Evolutionary conservation across 2,888 invertebrate species (phyloP), one percentile per base, ranked within the genome.

Genomic region (Hedychridium roseum): DNA sequence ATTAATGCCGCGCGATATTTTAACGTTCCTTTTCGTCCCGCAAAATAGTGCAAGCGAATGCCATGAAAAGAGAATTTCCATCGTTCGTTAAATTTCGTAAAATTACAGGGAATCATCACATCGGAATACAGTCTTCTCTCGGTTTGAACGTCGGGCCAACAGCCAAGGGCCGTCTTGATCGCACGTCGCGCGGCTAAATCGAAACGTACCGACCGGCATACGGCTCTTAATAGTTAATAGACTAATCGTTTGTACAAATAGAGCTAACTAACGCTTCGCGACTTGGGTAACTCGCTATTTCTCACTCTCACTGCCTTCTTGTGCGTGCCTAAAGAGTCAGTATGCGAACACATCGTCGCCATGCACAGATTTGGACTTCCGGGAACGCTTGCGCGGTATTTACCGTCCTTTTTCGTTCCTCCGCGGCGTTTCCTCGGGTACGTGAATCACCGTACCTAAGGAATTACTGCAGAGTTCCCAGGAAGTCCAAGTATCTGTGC

Each of bases 401-500:
- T n/a, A n/a, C n/a, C n/a, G n/a, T n/a, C n/a, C n/a, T n/a, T n/a
- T n/a, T n/a, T n/a, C n/a, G n/a, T n/a, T n/a, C n/a, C n/a, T n/a
- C n/a, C n/a, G n/a, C n/a, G n/a, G n/a, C n/a, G n/a, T n/a, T n/a
- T n/a, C n/a, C n/a, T n/a, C n/a, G n/a, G n/a, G n/a, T n/a, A n/a
- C n/a, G n/a, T n/a, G n/a, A n/a, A n/a, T n/a, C n/a, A n/a, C n/a
- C n/a, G n/a, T n/a, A n/a, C n/a, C n/a, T n/a, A n/a, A n/a, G n/a
- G n/a, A n/a, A n/a, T n/a, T n/a, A 70, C 54, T 67, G 65, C 9
- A 70, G 30, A 20, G 69, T 71, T 58, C 70, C 65, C 42, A 76
- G 56, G 44, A 73, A 77, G 56, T 78, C 76, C 64, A 76, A 49
- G 54, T 77, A 77, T 70, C 75, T 71, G 72, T 73, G 73, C 56